Conservation (phyloP, 2,113 vertebrate genomes). For the Petaurus breviceps region DNA sequence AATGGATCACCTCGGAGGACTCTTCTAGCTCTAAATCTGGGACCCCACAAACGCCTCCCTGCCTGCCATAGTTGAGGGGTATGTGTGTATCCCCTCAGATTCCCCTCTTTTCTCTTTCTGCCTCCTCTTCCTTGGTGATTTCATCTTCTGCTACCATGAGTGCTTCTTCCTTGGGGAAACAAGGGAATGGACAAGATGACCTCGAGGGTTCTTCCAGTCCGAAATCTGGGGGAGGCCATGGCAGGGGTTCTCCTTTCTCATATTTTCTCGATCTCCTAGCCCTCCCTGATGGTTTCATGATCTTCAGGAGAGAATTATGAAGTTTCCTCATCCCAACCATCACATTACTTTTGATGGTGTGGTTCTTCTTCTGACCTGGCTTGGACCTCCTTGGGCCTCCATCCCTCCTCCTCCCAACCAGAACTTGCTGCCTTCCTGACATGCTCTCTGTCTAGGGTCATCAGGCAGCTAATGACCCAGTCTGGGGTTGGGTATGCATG, state of each 20-base stretch:
- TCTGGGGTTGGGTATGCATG: not conserved
- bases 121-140: not conserved
- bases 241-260: not conserved
- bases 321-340: not conserved
- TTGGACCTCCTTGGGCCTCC: not conserved
- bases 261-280: not conserved
- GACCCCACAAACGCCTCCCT: not conserved
- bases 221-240: not conserved
- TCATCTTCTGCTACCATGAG: not conserved
- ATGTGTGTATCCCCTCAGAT: not conserved
- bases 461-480: not conserved
- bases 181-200: not conserved
- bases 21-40: not conserved
- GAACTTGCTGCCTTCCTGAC: not conserved
- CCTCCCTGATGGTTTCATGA: not conserved
- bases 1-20: not conserved
- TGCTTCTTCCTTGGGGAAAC: not conserved
- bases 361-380: not conserved
- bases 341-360: not conserved
- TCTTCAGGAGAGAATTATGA: not conserved
- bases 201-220: not conserved
- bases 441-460: not conserved
- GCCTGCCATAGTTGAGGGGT: not conserved
- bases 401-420: not conserved
- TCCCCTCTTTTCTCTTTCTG: not conserved